Evolutionary conservation across 2,888 invertebrate genomes (phyloP).

Genomic region (Magallana nippona): DNA sequence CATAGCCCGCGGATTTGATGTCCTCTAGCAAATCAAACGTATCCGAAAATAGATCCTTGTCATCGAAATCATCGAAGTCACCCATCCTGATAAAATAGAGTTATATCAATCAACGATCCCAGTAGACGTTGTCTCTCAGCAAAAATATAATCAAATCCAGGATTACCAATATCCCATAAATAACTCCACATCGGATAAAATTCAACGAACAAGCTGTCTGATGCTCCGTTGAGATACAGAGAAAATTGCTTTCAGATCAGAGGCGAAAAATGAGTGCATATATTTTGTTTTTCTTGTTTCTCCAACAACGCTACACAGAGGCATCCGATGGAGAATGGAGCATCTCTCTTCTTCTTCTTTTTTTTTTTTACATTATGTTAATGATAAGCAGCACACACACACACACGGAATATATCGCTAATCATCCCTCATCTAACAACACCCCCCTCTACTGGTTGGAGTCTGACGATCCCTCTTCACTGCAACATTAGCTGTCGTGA

Average conservation of each 20-base stretch:
- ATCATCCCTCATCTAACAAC: slow-evolving; percentile 29
- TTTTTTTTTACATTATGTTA: slow-evolving; percentile 34
- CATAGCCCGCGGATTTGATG: slow-evolving; percentile 46
- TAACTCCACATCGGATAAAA: too few relatives aligned
- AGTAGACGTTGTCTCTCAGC: neutral
- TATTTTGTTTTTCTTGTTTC: neutral
- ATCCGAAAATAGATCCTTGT: slow-evolving; percentile 42
- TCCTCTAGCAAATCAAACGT: slow-evolving; percentile 51
- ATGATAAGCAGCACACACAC: slow-evolving; percentile 22
- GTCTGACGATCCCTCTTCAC: neutral
- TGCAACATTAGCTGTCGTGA: neutral
- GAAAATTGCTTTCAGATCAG: neutral
- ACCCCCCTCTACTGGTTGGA: neutral
- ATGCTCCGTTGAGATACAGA: neutral
- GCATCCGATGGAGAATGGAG: neutral
- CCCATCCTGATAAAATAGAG: slow-evolving; percentile 38
- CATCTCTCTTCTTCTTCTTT: neutral
- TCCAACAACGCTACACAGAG: neutral
- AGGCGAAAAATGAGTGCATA: neutral
- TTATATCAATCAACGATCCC: neutral
- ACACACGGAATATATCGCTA: neutral
- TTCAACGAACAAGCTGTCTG: too few relatives aligned
- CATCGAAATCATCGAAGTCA: slow-evolving; percentile 47
- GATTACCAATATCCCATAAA: too few relatives aligned
- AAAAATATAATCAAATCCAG: neutral